A percentile compares a stretch with the other conserved stretches of the same genome.
phyloP scores from a whole-genome alignment of 2,113 vertebrate genomes.

The human (Homo sapiens) region GRCh38 chr13:61244001-61244500 shows the following conservation, averaged over 20 bases:
- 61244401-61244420: not conserved
- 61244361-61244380: not conserved
- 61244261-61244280: not conserved
- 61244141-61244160: not conserved
- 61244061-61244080: constrained; percentile 40
- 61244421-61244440: not conserved
- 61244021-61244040: constrained; percentile 32
- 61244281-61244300: not conserved
- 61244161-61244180: not conserved
- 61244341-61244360: not conserved
- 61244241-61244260: not conserved
- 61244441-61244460: not conserved
- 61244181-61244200: too few species aligned
- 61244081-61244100: constrained; percentile 46
- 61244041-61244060: constrained; percentile 40
- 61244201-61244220: not conserved
- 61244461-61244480: not conserved
- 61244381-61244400: not conserved
- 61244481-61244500: too few species aligned
- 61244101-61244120: not conserved
- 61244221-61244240: not conserved
- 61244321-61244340: not conserved
- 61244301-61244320: not conserved
- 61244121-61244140: not conserved
- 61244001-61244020: constrained; percentile 55